Evolutionary conservation across 1,140 invertebrate genomes (phyloP).

Genomic region (Drosophila repleta): DNA sequence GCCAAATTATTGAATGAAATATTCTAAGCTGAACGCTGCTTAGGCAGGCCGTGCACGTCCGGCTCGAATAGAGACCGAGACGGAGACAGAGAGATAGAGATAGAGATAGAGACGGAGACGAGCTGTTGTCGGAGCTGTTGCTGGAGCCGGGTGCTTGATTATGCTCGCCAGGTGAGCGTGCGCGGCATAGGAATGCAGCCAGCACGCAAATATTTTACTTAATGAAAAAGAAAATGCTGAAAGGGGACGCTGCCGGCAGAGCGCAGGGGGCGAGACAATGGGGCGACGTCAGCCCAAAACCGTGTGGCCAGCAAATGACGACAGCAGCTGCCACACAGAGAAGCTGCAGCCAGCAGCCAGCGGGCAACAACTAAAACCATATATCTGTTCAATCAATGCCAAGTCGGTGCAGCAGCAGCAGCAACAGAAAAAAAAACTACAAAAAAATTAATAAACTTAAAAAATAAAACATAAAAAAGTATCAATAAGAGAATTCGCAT

Average conservation of each 20-base stretch:
- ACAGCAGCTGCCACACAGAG: slow-evolving; percentile 39
- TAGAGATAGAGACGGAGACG: slow-evolving; percentile 17
- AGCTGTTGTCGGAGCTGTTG: slow-evolving; percentile 7
- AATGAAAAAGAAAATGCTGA: slow-evolving; percentile 76
- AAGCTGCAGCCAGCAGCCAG: slow-evolving; percentile 29
- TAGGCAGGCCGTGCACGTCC: slow-evolving; percentile 59
- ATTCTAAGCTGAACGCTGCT: slow-evolving; percentile 65
- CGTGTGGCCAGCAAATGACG: slow-evolving; percentile 53
- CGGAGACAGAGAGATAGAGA: slow-evolving; percentile 17
- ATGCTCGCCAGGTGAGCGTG: slow-evolving; percentile 61
- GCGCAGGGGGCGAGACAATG: background rate
- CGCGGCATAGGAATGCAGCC: slow-evolving; percentile 62
- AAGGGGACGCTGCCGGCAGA: slow-evolving; percentile 12
- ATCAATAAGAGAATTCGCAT: slow-evolving; percentile 49
- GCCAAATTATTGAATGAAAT: slow-evolving; percentile 80
- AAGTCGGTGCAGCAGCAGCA: slow-evolving; percentile 6
- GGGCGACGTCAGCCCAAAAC: slow-evolving; percentile 44
- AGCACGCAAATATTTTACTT: slow-evolving; percentile 70
- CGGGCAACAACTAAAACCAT: slow-evolving; percentile 11
- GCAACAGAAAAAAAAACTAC: slow-evolving; percentile 1
- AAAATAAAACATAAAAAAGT: slow-evolving; percentile 18
- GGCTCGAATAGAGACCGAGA: slow-evolving; percentile 25
- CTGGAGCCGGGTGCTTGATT: slow-evolving; percentile 52
- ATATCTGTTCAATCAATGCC: slow-evolving; percentile 29
- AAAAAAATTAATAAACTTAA: background rate